Conservation (phyloP, 2,797 vertebrate species). For the Hydrophis major region DNA sequence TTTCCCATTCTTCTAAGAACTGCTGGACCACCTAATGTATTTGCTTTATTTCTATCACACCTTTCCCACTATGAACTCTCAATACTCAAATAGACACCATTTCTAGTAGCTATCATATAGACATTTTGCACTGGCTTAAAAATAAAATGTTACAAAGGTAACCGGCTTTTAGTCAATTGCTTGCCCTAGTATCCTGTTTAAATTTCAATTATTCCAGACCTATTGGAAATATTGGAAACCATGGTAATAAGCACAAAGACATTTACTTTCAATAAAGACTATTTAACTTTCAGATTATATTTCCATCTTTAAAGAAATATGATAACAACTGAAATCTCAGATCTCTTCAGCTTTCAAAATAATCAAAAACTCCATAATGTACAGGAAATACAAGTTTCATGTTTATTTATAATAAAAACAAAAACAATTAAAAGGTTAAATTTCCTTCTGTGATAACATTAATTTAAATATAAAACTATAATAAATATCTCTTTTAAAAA, state of each 20-base stretch:
- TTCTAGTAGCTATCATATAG: neutral
- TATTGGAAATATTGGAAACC: neutral
- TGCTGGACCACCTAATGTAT: neutral
- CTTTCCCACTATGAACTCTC: neutral
- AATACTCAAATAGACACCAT: neutral
- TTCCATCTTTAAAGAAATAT: neutral
- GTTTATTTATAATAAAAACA: constrained; percentile 20
- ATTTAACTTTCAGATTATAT: neutral
- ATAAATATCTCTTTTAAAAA: neutral
- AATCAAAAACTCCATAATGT: neutral
- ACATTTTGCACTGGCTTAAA: neutral
- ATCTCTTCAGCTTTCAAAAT: constrained; percentile 9
- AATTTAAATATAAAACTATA: constrained; percentile 1
- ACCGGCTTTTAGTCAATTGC: neutral
- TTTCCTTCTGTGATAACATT: constrained; percentile 5
- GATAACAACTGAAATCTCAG: neutral
- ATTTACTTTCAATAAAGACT: neutral
- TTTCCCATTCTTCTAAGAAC: neutral
- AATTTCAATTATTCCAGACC: neutral
- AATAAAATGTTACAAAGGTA: neutral
- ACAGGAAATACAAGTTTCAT: neutral
- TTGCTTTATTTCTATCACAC: neutral
- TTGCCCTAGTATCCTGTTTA: neutral
- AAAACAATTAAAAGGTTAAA: neutral
- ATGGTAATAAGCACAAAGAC: neutral